Evolutionary conservation across 2,113 vertebrate species (phyloP).

Genomic region (Climacteris rufus): DNA sequence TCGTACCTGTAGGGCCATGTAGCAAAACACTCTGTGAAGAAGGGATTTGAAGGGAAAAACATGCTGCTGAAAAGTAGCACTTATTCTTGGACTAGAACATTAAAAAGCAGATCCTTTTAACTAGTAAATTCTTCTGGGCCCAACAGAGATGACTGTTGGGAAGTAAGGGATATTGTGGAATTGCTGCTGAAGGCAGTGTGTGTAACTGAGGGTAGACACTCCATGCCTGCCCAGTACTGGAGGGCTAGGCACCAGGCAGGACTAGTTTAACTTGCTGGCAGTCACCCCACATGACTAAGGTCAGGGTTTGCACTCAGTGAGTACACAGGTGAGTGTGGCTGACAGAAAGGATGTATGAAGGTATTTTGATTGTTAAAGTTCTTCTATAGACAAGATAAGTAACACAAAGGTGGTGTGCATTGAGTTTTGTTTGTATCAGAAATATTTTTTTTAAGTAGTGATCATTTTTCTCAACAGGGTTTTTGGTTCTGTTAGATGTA

Average conservation of each 20-base stretch:
- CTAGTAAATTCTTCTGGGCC: background rate
- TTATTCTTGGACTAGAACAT: background rate
- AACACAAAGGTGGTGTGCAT: background rate
- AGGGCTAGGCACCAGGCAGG: background rate
- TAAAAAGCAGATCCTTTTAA: background rate
- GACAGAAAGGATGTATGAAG: background rate
- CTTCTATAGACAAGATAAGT: background rate
- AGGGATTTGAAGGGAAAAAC: background rate
- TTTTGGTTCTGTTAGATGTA: background rate
- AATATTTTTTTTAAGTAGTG: background rate
- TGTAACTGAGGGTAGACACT: background rate
- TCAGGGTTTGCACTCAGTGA: background rate
- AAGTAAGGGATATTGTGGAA: background rate
- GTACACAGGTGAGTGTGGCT: background rate
- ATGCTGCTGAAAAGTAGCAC: background rate
- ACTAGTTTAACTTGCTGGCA: background rate
- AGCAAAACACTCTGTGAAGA: background rate
- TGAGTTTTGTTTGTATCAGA: background rate
- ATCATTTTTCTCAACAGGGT: background rate
- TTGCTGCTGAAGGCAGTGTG: accelerated
- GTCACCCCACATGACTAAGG: accelerated
- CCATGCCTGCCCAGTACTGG: background rate
- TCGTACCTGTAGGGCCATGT: accelerated
- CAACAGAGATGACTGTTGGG: accelerated
- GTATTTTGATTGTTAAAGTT: background rate